Base-by-base conservation (phyloP, 1,140 invertebrate genomes). In the Trachelipus rathkii region DNA sequence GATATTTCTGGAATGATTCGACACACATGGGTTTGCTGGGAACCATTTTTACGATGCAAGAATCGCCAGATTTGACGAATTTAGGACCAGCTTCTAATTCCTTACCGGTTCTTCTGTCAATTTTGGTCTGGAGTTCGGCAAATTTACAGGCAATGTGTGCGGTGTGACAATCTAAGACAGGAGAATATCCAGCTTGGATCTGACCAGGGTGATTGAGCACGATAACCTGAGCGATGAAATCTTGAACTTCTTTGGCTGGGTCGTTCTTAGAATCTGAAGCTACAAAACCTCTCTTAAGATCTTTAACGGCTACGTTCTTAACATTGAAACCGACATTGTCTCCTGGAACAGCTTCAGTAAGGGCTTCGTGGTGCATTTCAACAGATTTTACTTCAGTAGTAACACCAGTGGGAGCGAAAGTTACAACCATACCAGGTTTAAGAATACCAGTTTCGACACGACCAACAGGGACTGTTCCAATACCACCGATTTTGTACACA, bases 311-410 rank as follows among this genome's bases (percentile, higher is more conserved):
- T 8, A 99, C 95, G 89, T 98, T 98, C 90, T 99, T 99, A 6
- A 99, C 95, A 89, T 99, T 99, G 88, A 99, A 99, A 83, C 96
- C 97, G 83, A 99, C 96, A 84, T 99, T 99, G 88, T 99, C 97
- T 79, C 96, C 96, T 72, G 97, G 96, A 78, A 95, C 89, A 82
- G 96, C 97, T 84, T 99, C 96, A 71, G 89, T 87, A 46, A 99
- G 87, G 73, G 95, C 92, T 88, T 98, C 96, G 89, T 99, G 97
- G 86, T 99, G 97, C 97, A 99, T 99, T 88, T 99, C 97, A 33
- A 99, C 96, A 21, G 97, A 99, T 86, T 99, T 99, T 10, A 99
- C 97, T 89, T 99, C 97, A 89, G 97, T 99, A 82, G 95, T 96
- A 79, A 99, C 86, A 82, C 92, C 92, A 75, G 91, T 92, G 9